These are phyloP conservation scores for Todiramphus chloris DNA, from an alignment of 2,113 vertebrate genomes.

Conservation along the genomic window DNA sequence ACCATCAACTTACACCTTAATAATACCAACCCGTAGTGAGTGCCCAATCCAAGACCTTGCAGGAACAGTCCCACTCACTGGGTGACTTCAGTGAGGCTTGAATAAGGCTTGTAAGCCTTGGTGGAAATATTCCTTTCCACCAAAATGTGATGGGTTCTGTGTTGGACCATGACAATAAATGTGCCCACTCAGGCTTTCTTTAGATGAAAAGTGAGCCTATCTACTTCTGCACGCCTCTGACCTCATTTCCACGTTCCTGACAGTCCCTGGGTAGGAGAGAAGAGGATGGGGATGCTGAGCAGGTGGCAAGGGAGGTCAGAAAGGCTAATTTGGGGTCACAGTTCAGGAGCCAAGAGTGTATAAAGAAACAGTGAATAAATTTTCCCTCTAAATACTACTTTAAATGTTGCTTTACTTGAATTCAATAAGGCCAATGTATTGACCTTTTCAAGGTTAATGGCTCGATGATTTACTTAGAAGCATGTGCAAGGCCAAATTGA, in stretches of 20 bases:
- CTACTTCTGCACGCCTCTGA: neutral
- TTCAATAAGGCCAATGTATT: neutral
- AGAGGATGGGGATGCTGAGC: neutral
- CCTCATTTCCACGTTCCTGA: neutral
- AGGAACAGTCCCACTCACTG: neutral
- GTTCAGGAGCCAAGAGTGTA: neutral
- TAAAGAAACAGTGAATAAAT: neutral
- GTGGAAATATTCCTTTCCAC: neutral
- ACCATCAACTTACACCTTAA: neutral
- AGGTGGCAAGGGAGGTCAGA: neutral
- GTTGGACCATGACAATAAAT: neutral
- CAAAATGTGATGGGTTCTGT: neutral
- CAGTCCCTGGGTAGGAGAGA: neutral
- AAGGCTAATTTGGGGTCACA: neutral
- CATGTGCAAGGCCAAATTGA: neutral
- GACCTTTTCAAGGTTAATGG: slow-evolving; percentile 35
- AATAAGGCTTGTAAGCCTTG: neutral
- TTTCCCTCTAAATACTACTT: neutral
- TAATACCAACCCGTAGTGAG: neutral
- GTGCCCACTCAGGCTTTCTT: neutral
- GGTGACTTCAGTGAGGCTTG: neutral
- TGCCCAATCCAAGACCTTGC: neutral
- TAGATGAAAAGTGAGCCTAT: neutral
- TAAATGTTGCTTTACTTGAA: neutral
- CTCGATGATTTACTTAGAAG: neutral